A percentile compares a stretch with the other conserved stretches of the same genome.
Conservation (phyloP, 1,140 invertebrate species). For the Conopomorpha cramerella region DNA sequence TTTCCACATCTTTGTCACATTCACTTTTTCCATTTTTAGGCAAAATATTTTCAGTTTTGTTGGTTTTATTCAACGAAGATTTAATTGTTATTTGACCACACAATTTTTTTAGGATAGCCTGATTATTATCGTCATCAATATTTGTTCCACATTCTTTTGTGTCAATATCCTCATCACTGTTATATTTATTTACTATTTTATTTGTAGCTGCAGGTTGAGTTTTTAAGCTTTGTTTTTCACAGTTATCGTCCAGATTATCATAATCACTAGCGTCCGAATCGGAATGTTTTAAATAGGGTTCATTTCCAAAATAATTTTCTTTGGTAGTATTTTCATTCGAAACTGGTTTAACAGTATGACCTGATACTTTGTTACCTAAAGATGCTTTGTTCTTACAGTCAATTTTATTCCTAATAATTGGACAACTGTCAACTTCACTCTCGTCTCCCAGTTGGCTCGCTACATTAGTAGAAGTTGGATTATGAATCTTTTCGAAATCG, state of each 20-base stretch:
- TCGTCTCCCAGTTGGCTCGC: too few species aligned
- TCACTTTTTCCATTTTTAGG: neutral
- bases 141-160: neutral
- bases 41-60: neutral
- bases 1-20: neutral
- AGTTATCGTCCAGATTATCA: conserved; percentile 1
- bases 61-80: too few species aligned
- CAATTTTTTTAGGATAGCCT: neutral
- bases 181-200: neutral
- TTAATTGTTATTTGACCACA: too few species aligned
- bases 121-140: neutral
- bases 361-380: too few species aligned
- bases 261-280: conserved; percentile 1
- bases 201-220: conserved; percentile 1
- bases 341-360: neutral
- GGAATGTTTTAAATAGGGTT: too few species aligned
- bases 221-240: neutral
- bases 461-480: too few species aligned
- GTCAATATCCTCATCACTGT: neutral
- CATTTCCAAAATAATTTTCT: conserved; percentile 18
- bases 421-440: too few species aligned
- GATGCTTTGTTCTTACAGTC: too few species aligned
- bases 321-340: conserved; percentile 5
- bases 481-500: too few species aligned
- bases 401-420: too few species aligned